phyloP scores from a whole-genome alignment of 1,140 invertebrate species.

The Zaprionus lachaisei region DNA sequence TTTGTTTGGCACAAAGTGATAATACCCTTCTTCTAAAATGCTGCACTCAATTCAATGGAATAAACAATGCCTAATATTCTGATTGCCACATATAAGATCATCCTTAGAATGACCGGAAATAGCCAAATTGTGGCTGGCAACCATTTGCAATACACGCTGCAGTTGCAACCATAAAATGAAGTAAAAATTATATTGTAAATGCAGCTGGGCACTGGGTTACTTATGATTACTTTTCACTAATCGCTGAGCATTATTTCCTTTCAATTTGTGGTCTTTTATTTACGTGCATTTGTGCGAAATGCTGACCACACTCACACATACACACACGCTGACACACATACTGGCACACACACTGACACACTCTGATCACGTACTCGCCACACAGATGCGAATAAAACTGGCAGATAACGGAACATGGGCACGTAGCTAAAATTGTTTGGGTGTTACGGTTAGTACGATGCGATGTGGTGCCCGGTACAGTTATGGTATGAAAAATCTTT shows the following conservation, averaged over 20 bases:
- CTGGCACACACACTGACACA: slow-evolving; percentile 11
- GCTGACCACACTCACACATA: slow-evolving; percentile 56
- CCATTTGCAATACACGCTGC: not conserved
- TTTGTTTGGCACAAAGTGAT: too few relatives aligned
- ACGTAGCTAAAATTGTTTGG: slow-evolving; percentile 75
- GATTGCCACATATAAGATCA: not conserved
- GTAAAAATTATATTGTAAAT: slow-evolving; percentile 66
- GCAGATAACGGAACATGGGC: slow-evolving; percentile 53
- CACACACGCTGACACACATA: slow-evolving; percentile 9
- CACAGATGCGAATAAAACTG: slow-evolving; percentile 25
- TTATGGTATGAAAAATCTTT: slow-evolving; percentile 65
- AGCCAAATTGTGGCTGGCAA: not conserved
- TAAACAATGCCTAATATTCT: not conserved
- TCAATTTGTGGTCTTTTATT: slow-evolving; percentile 76
- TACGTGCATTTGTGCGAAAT: slow-evolving; percentile 67
- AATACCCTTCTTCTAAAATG: too few relatives aligned
- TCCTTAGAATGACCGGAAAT: not conserved
- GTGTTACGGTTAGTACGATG: slow-evolving; percentile 11
- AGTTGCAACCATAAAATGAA: not conserved
- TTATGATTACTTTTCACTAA: slow-evolving; percentile 82
- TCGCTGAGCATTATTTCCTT: slow-evolving; percentile 79
- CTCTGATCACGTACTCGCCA: slow-evolving; percentile 38
- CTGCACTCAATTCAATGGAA: not conserved
- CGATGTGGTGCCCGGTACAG: not conserved
- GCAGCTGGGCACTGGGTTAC: slow-evolving; percentile 57